Conservation (phyloP, 2,888 invertebrate genomes). For the Arctia plantaginis region DNA sequence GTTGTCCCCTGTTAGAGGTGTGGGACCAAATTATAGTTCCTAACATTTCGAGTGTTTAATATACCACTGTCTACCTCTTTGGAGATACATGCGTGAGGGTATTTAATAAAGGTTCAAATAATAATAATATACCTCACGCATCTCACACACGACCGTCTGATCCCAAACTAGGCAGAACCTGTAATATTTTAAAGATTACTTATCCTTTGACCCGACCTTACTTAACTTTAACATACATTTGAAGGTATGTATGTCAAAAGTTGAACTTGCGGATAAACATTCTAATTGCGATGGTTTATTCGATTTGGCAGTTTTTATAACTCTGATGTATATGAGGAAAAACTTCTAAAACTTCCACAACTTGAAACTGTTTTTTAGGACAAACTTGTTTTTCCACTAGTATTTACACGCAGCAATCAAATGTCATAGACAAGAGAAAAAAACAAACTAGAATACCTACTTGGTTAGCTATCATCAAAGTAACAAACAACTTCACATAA, state of each 20-base stretch:
- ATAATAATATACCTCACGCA: too few relatives aligned
- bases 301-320: neutral
- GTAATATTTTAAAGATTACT: too few relatives aligned
- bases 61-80: too few relatives aligned
- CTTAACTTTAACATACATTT: too few relatives aligned
- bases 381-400: constrained; percentile 13
- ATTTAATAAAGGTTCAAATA: neutral
- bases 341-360: neutral
- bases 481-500: constrained; percentile 29
- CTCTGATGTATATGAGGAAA: constrained; percentile 6
- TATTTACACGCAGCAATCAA: neutral
- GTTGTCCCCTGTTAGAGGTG: too few relatives aligned
- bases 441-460: neutral
- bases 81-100: too few relatives aligned
- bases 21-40: too few relatives aligned
- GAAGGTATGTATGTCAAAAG: too few relatives aligned
- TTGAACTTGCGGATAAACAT: neutral
- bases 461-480: constrained; percentile 5
- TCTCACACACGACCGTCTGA: too few relatives aligned
- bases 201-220: too few relatives aligned
- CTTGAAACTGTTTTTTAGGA: constrained; percentile 4
- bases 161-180: too few relatives aligned
- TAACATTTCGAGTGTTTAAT: too few relatives aligned
- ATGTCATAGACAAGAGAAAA: neutral
- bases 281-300: neutral